Base-by-base conservation (phyloP, 2,113 vertebrate species). In the Eudyptes chrysolophus region DNA sequence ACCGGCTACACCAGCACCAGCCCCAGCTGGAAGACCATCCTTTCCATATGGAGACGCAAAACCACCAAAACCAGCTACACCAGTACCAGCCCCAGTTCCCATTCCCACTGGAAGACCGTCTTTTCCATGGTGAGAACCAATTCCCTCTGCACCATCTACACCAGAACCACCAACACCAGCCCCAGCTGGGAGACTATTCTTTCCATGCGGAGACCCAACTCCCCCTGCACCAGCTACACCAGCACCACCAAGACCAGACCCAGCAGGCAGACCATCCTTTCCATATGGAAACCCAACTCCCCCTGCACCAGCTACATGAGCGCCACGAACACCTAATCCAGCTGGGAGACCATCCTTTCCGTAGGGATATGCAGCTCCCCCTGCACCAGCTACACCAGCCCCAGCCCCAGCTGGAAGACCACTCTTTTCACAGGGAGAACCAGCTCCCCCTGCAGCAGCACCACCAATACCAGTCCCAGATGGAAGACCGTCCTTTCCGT, bases 161-260 rank as follows among this genome's bases (percentile, higher is more conserved):
- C 27, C 57, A 57, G 11, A 12, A 26, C 60, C 29, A 22, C 19
- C 27, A 13, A 14, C 16, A 19, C 29, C 54, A 18, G 29, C 54
- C 11, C 65, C 26, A 70, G 52, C 11, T 48, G 27, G 36, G 5
- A 64, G 7, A 32, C 36, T 57, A 76, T 76, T 66, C 36, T 61
- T 69, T 7, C 87, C 70, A 58, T 61, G 9, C 8, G 4, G 44
- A 46, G 44, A 46, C 4, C 16, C 4, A 4, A 46, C 4, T 46
- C 44, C 44, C 4, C 44, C 61, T 7, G 5, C 13, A 52, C 15
- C 60, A 83, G 11, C 42, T 13, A 8, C 79, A 30, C 12, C 44
- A 15, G 16, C 0, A 1, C 40, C 21, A 21, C 12, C 44, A 15
- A 16, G 0, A 1, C 40, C n/a, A 27, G 12, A 27, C 0, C 64